These are phyloP conservation scores for Rhamphomyia laevipes DNA, from an alignment of 2,888 invertebrate species.

Conservation along the genomic window DNA sequence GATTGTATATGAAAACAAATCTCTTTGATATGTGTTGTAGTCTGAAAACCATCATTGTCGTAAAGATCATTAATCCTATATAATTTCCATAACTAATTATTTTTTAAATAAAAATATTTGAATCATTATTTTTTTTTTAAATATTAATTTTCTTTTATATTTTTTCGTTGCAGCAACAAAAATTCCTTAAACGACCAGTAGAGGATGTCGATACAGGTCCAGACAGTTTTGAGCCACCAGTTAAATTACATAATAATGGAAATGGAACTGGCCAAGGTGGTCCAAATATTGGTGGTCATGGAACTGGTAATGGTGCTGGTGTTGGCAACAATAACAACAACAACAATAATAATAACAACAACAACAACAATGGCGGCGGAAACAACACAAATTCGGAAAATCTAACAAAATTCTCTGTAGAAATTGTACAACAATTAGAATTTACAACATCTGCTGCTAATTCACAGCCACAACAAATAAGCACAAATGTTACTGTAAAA, in stretches of 20 bases:
- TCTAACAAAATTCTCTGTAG: slow-evolving; percentile 73
- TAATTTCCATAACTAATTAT: too few species aligned
- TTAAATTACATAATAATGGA: slow-evolving; percentile 55
- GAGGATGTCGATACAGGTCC: slow-evolving; percentile 45
- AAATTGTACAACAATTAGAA: slow-evolving; percentile 84
- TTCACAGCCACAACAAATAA: slow-evolving; percentile 79
- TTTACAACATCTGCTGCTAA: slow-evolving; percentile 80
- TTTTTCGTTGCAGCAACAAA: slow-evolving; percentile 58
- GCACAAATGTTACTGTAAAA: slow-evolving; percentile 86
- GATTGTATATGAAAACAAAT: too few species aligned
- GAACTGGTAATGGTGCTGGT: not conserved
- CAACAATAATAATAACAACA: slow-evolving; percentile 20
- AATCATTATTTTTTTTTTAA: slow-evolving; percentile 1
- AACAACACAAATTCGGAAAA: slow-evolving; percentile 32
- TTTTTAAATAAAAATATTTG: too few species aligned
- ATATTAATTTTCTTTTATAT: slow-evolving; percentile 8
- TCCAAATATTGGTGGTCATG: slow-evolving; percentile 13
- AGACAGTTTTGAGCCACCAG: slow-evolving; percentile 54
- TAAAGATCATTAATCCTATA: too few species aligned
- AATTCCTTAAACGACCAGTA: slow-evolving; percentile 63
- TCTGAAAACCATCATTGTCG: too few species aligned
- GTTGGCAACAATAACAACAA: slow-evolving; percentile 16
- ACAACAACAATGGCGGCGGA: slow-evolving; percentile 4
- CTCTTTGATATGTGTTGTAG: too few species aligned
- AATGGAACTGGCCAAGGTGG: not conserved